Base-by-base conservation (phyloP, 2,113 vertebrate species). In the Polyodon spathula region DNA sequence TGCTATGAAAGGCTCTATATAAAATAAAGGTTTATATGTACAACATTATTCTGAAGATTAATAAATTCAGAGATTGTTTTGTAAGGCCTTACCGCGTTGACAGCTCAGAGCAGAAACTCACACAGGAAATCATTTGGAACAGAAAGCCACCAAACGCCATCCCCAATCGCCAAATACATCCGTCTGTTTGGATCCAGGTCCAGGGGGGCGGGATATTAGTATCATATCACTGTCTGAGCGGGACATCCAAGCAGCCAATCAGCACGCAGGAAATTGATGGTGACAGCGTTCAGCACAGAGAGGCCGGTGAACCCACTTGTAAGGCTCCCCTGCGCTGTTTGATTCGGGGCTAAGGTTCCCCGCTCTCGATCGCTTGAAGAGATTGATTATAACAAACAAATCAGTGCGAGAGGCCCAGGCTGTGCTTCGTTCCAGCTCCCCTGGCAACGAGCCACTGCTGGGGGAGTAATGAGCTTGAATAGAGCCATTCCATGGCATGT, bases 401-500 rank as follows among this genome's bases (percentile, higher is more conserved):
- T 50, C 48, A 12, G 8, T 50, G 15, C 48, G 15, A n/a, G 48
- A 50, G 48, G 14, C 12, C 14, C 3, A 2, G 48, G 48, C 48
- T n/a, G 6, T 3, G 48, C 15, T n/a, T 27, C 15, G 11, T 50
- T 50, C 48, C 48, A 50, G 48, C 12, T 10, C 48, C 27, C 48
- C 48, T 50, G 48, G 48, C 48, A 3, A 11, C 48, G 2, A 11
- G 48, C 48, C 48, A 50, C 48, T 14, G 54, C 7, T n/a, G 62
- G 62, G 62, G 43, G 43, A 48, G 44, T 44, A 17, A 37, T 50
- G 56, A 16, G 15, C 15, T 11, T 27, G 8, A 17, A 16, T 46
- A 17, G 4, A 41, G 56, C 50, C 54, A 42, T 44, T 58, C 14
- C 56, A 41, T 50, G 57, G 57, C 59, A 27, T 44, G 50, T n/a